Conservation (phyloP, 2,888 invertebrate genomes). For the Limnephilus marmoratus region DNA sequence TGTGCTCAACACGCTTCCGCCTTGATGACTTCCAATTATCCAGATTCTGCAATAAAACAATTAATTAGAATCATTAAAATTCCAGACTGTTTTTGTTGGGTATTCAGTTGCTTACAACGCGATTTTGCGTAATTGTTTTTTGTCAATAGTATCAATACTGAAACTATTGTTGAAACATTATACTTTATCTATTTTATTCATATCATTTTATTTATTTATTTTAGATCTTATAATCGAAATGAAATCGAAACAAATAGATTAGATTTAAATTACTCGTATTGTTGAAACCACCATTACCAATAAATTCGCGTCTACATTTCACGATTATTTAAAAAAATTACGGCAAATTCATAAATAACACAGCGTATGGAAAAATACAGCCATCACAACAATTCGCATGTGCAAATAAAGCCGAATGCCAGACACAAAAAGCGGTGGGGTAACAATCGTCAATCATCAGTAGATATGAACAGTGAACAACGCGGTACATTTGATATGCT, state of each 20-base stretch:
- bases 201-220: neutral
- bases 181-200: neutral
- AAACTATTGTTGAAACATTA: neutral
- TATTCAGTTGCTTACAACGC: neutral
- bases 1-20: slow-evolving; percentile 94
- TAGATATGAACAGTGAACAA: slow-evolving; percentile 9
- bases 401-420: slow-evolving; percentile 18
- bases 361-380: neutral
- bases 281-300: neutral
- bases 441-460: neutral
- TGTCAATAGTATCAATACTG: neutral
- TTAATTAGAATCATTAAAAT: neutral
- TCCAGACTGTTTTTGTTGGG: neutral
- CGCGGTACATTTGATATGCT: slow-evolving; percentile 5
- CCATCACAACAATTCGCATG: neutral
- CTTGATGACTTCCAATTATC: slow-evolving; percentile 96
- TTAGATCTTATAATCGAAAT: neutral
- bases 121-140: neutral
- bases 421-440: neutral
- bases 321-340: too few relatives aligned
- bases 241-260: neutral
- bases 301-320: neutral
- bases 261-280: neutral
- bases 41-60: slow-evolving; percentile 82
- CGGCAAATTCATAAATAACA: neutral